Evolutionary conservation across 2,888 invertebrate genomes (phyloP), one percentile per base, ranked within the genome.

Genomic region (Stegana nigrithorax): DNA sequence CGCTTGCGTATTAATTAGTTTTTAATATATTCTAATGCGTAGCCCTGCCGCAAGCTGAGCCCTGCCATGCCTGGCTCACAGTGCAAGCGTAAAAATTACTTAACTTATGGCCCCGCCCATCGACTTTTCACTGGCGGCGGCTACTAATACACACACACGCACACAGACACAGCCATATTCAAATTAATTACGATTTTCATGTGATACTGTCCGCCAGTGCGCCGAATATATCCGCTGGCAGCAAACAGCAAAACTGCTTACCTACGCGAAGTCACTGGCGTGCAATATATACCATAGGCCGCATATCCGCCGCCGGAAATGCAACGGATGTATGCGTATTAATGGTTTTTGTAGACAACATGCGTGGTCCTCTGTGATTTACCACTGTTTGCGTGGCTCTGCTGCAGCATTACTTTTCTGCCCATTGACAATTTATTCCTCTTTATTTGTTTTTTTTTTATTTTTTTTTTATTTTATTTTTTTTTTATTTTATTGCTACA

Each of bases 1-100:
- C 70, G 68, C 78, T n/a, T n/a, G 75, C 72, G 75, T 78, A 75
- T 75, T 75, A 75, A 75, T 77, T 75, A 73, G 75, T 78, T 75
- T 75, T 75, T 75, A 75, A 75, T 19, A 23, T n/a, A 47, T 47
- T 39, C 39, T 39, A 39, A 39, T 39, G 12, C 39, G 14, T 39
- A 4, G 25, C 27, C 26, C n/a, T n/a, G n/a, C n/a, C n/a, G n/a
- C n/a, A n/a, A n/a, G n/a, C n/a, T n/a, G n/a, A n/a, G n/a, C n/a
- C n/a, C n/a, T n/a, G n/a, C n/a, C n/a, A n/a, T n/a, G n/a, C n/a
- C n/a, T n/a, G n/a, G n/a, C n/a, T n/a, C n/a, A n/a, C n/a, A n/a
- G 39, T 19, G 53, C 56, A 29, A 56, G 36, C 23, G 3, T n/a
- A 32, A 23, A 32, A 55, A 55, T 39, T 29, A 36, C 36, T 55